Conservation (phyloP, 2,797 vertebrate genomes). For the Coluber constrictor region DNA sequence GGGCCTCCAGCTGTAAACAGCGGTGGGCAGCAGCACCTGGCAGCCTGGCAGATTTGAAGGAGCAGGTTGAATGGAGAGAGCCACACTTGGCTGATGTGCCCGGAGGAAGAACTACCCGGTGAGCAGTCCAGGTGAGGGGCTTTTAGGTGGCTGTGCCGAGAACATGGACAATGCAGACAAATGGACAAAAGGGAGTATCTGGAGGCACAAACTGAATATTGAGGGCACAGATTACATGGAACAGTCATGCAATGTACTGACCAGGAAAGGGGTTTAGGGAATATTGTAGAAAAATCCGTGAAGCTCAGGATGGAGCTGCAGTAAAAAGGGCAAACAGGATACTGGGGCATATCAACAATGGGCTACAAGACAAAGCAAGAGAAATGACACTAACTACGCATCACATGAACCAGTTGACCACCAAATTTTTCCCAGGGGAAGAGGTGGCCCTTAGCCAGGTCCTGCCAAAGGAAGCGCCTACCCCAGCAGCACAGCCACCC, state of each 20-base stretch:
- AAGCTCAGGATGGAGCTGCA: slow-evolving; percentile 69
- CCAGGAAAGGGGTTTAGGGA: slow-evolving; percentile 68
- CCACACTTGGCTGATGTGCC: slow-evolving; percentile 56
- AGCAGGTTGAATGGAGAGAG: slow-evolving; percentile 36
- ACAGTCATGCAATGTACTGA: slow-evolving; percentile 69
- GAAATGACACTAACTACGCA: slow-evolving; percentile 60
- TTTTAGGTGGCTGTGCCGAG: slow-evolving; percentile 56
- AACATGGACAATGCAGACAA: slow-evolving; percentile 60
- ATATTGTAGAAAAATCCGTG: slow-evolving; percentile 68
- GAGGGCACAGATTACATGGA: slow-evolving; percentile 63
- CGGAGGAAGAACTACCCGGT: slow-evolving; percentile 26
- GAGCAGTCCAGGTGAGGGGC: slow-evolving; percentile 31
- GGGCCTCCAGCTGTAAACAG: slow-evolving; percentile 39
- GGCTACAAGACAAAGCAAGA: slow-evolving; percentile 65
- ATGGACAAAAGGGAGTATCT: slow-evolving; percentile 42
- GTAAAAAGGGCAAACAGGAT: slow-evolving; percentile 62
- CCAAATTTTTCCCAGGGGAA: not conserved
- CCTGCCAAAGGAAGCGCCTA: not conserved
- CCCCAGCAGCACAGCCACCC: not conserved
- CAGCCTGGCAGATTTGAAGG: slow-evolving; percentile 13
- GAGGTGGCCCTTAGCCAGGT: not conserved
- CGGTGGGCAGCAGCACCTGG: slow-evolving; percentile 4
- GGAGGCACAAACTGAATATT: slow-evolving; percentile 55
- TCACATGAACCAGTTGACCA: slow-evolving; percentile 36
- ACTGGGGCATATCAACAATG: slow-evolving; percentile 61